Conservation (phyloP, 2,797 vertebrate species). For the Sus cebifrons region DNA sequence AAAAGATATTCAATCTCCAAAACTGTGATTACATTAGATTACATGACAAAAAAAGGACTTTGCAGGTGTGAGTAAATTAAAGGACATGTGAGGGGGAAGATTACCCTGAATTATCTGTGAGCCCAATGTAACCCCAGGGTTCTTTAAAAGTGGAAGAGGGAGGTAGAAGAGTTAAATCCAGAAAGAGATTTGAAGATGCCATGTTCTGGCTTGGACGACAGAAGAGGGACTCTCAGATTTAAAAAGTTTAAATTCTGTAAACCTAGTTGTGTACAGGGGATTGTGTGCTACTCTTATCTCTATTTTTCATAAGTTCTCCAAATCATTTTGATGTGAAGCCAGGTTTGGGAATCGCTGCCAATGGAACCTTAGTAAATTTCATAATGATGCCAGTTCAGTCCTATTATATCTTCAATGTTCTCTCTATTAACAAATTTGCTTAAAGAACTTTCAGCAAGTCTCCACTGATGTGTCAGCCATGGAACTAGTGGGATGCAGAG, state of each 20-base stretch:
- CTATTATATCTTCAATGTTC: neutral
- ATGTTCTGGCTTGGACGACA: neutral
- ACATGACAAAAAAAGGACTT: neutral
- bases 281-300: neutral
- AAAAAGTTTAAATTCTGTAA: conserved; percentile 32
- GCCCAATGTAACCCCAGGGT: neutral
- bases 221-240: neutral
- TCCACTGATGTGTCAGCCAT: neutral
- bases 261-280: neutral
- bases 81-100: neutral
- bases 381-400: neutral
- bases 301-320: neutral
- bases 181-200: neutral
- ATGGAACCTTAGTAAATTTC: neutral
- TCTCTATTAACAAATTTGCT: conserved; percentile 4
- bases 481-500: neutral
- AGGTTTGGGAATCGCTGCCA: neutral
- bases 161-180: neutral
- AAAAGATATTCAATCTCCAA: neutral
- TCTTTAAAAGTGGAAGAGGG: neutral
- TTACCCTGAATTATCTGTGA: neutral
- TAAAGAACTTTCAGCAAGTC: neutral
- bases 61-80: neutral
- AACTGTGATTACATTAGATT: neutral
- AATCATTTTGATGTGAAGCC: neutral